Evolutionary conservation across 1,140 invertebrate genomes (phyloP).

Genomic region (Diabrotica undecimpunctata): DNA sequence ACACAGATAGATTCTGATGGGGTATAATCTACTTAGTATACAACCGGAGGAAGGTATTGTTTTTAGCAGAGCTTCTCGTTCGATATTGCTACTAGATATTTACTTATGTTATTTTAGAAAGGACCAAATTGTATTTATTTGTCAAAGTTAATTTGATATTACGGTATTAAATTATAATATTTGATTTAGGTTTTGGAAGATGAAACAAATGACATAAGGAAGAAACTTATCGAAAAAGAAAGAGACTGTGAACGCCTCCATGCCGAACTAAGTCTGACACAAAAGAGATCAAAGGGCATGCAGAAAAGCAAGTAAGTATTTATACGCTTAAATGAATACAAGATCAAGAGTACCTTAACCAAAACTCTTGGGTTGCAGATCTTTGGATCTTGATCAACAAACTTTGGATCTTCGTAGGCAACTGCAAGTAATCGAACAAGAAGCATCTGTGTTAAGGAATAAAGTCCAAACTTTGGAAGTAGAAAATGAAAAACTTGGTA

Average conservation of each 20-base stretch:
- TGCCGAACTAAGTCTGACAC: slow-evolving; percentile 61
- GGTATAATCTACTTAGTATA: too few species aligned
- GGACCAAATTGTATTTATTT: too few species aligned
- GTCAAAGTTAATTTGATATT: too few species aligned
- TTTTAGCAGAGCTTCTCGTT: too few species aligned
- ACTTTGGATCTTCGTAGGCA: slow-evolving; percentile 68
- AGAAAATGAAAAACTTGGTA: slow-evolving; percentile 69
- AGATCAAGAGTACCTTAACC: not conserved
- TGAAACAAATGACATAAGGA: slow-evolving; percentile 68
- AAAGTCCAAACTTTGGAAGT: slow-evolving; percentile 64
- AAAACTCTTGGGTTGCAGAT: slow-evolving; percentile 47
- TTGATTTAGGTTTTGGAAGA: slow-evolving; percentile 56
- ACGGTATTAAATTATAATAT: too few species aligned
- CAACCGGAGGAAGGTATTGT: too few species aligned
- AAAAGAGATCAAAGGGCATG: slow-evolving; percentile 59
- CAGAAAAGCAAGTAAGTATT: slow-evolving; percentile 58
- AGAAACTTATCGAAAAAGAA: slow-evolving; percentile 79
- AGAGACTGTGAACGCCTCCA: slow-evolving; percentile 72
- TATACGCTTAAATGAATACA: slow-evolving; percentile 8
- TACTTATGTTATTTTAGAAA: too few species aligned
- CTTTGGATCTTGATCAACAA: slow-evolving; percentile 58
- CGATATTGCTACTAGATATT: too few species aligned
- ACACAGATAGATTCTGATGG: too few species aligned
- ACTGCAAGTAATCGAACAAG: slow-evolving; percentile 70
- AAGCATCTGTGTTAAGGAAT: slow-evolving; percentile 60